These are phyloP conservation scores for Therioaphis trifolii DNA, from an alignment of 2,888 invertebrate genomes.

Conservation along the genomic window DNA sequence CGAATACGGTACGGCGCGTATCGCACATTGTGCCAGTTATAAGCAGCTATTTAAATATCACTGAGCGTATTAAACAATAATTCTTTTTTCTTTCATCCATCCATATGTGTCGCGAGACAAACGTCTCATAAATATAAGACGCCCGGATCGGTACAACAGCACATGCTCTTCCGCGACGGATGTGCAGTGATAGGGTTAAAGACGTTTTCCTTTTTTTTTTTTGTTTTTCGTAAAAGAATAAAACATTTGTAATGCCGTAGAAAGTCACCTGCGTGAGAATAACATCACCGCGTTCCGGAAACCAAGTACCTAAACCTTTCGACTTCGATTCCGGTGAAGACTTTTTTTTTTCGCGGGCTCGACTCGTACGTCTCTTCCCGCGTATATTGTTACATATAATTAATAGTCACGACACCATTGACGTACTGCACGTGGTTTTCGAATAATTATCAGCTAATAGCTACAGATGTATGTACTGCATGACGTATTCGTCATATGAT, in stretches of 20 bases:
- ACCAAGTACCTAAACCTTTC: too few species aligned
- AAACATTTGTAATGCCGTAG: background rate
- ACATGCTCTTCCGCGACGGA: slow-evolving; percentile 20
- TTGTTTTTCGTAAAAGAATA: background rate
- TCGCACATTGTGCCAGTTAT: slow-evolving; percentile 3
- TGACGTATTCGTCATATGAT: too few species aligned
- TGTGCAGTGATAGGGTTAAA: slow-evolving; percentile 36
- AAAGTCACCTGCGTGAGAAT: slow-evolving; percentile 7
- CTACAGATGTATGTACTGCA: too few species aligned
- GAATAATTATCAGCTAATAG: too few species aligned
- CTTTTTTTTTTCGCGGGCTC: too few species aligned
- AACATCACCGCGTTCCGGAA: background rate
- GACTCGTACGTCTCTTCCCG: too few species aligned
- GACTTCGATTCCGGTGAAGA: too few species aligned
- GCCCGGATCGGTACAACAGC: too few species aligned
- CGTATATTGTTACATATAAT: too few species aligned
- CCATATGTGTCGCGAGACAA: slow-evolving; percentile 31
- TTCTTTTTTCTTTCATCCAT: slow-evolving; percentile 41
- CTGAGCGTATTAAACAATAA: slow-evolving; percentile 21
- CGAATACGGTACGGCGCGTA: background rate
- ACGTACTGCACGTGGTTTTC: too few species aligned
- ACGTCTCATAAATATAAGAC: slow-evolving; percentile 38
- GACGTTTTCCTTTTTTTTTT: background rate
- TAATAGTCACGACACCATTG: too few species aligned
- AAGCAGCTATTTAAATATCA: slow-evolving; percentile 25